These are phyloP conservation scores for Drosophila anomalipes DNA, from an alignment of 2,888 invertebrate genomes.

Conservation along the genomic window DNA sequence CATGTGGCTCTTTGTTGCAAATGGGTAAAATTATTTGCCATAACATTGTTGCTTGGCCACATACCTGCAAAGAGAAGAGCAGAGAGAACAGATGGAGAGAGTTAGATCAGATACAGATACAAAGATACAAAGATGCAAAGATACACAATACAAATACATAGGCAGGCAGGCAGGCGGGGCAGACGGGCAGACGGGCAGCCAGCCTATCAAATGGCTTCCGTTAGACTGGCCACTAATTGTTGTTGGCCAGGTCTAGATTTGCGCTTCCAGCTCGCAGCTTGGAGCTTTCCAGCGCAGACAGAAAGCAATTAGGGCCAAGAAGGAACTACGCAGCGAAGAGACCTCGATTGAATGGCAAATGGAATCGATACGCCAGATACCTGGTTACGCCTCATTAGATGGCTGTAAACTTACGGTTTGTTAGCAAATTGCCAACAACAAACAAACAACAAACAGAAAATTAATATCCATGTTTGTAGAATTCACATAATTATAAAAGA, in stretches of 20 bases:
- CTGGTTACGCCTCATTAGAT: conserved; percentile 35
- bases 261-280: conserved; percentile 9
- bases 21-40: conserved; percentile 40
- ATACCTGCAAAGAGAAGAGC: conserved; percentile 45
- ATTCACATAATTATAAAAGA: neutral
- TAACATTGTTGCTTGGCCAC: conserved; percentile 22
- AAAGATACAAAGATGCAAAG: conserved; percentile 10
- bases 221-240: conserved; percentile 53
- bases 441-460: neutral
- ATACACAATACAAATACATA: neutral
- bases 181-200: conserved; percentile 4
- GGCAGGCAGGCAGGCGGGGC: neutral
- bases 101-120: conserved; percentile 4
- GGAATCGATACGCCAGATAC: conserved; percentile 27
- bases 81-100: conserved; percentile 9
- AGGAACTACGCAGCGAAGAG: conserved; percentile 27
- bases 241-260: conserved; percentile 24
- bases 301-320: conserved; percentile 40
- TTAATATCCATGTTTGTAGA: neutral
- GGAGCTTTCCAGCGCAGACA: conserved; percentile 25
- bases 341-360: neutral
- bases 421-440: conserved; percentile 15
- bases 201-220: conserved; percentile 55
- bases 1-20: conserved; percentile 18
- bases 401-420: conserved; percentile 24